Evolutionary conservation across 2,797 vertebrate species (phyloP), one percentile per base, ranked within the genome.

Genomic region (Channallabes apus): DNA sequence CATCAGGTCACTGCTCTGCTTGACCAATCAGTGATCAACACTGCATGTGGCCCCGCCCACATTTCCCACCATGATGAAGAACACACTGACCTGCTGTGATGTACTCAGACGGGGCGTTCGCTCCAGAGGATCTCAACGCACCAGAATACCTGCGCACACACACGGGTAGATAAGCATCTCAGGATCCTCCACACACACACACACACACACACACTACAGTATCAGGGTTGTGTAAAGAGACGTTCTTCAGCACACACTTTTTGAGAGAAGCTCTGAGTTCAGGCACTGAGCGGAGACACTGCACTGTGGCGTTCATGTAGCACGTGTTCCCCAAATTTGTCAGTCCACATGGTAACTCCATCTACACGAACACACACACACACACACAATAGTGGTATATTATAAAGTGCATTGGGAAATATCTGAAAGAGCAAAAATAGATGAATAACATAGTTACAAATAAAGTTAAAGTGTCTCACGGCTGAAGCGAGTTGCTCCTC

Each of bases 261-360:
- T 96, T 97, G 89, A 99, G 97, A 76, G 98, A 94, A 84, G 94
- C 94, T 95, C 97, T 99, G 89, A 99, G 96, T 94, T 99, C 98
- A 86, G 98, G 98, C 91, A 99, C 98, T 14, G 98, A 99, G 89
- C 98, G 98, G 92, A 99, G 97, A 93, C 98, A 99, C 90, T 99
- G 98, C 93, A 99, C 98, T 0, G 98, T 99, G 89, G 98, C 98
- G 59, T 99, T 99, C 98, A 99, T 99, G 91, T 99, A 99, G 92
- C 98, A 99, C 78, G 98, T 99, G 94, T 99, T 99, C 86, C 98
- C 98, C 91, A 99, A 90, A 92, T 99, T 99, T 88, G 98, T 98
- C 93, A 99, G 94, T 76, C 98, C 98, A 92, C 97, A 99, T 0
- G 98, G 98, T 88, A 99, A 92, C 90, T 99, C 98, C 98, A 99